Percentiles rank a stretch among this genome's conserved stretches.
phyloP scores from a whole-genome alignment of 2,113 vertebrate species.

The Pseudopipra pipra region DNA sequence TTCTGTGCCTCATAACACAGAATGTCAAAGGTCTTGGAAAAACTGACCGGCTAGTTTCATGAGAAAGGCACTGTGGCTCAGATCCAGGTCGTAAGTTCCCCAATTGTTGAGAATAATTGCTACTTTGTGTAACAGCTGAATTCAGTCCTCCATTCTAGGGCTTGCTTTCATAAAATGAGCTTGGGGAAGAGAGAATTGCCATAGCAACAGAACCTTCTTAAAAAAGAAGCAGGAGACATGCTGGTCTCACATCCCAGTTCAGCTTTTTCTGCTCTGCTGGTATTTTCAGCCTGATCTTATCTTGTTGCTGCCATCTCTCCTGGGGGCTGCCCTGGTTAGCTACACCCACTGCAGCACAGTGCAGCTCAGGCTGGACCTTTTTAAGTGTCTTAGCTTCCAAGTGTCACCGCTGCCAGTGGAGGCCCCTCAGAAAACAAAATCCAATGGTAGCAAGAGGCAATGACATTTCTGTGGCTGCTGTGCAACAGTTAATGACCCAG shows the following conservation, averaged over 20 bases:
- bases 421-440: neutral
- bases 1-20: constrained; percentile 21
- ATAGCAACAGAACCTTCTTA: constrained; percentile 68
- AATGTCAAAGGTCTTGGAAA: constrained; percentile 58
- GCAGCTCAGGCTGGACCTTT: neutral
- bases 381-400: neutral
- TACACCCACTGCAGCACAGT: rapidly evolving
- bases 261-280: neutral
- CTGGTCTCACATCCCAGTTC: neutral
- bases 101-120: constrained; percentile 75
- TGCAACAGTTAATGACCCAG: neutral
- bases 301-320: neutral
- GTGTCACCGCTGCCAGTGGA: neutral
- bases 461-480: neutral
- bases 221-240: constrained; percentile 55
- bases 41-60: constrained; percentile 62
- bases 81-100: constrained; percentile 46
- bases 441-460: neutral
- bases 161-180: constrained; percentile 68
- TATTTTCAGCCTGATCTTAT: neutral
- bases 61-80: constrained; percentile 72
- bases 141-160: constrained; percentile 62
- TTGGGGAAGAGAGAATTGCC: constrained; percentile 61
- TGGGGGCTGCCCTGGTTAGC: neutral
- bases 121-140: constrained; percentile 78